A percentile compares a stretch with the other conserved stretches of the same genome.
phyloP scores from a whole-genome alignment of 2,888 invertebrate genomes.

The Microctonus hyperodae region DNA sequence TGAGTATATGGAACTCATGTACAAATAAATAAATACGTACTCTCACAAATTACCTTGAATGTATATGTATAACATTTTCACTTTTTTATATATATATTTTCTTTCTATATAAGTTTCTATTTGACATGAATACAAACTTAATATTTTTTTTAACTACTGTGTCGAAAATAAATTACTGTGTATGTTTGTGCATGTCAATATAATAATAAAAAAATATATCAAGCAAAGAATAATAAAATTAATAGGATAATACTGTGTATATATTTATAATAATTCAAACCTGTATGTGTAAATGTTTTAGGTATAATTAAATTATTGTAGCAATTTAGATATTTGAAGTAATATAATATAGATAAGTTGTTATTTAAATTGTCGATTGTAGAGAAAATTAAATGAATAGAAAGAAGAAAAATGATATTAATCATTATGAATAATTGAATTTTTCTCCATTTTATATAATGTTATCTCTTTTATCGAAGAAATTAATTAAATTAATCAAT shows the following conservation, averaged over 20 bases:
- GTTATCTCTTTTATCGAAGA: too few species aligned
- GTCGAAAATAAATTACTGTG: neutral
- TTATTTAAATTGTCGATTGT: too few species aligned
- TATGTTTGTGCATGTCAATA: neutral
- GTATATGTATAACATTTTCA: neutral
- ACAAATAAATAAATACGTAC: too few species aligned
- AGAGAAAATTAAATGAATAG: too few species aligned
- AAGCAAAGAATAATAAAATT: conserved; percentile 9
- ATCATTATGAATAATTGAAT: too few species aligned
- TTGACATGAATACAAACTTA: neutral
- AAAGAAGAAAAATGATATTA: too few species aligned
- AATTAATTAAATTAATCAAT: too few species aligned
- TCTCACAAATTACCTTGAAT: neutral
- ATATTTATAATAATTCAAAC: neutral
- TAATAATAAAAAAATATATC: conserved; percentile 8
- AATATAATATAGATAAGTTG: too few species aligned
- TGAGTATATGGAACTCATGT: neutral
- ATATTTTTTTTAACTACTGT: neutral
- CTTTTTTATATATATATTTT: too few species aligned
- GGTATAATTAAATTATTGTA: too few species aligned
- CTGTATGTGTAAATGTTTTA: neutral
- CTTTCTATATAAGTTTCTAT: neutral
- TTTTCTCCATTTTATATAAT: too few species aligned
- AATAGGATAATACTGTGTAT: neutral
- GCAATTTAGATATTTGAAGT: too few species aligned